Conservation (phyloP, 1,140 invertebrate genomes). For the Drosophila repletoides region DNA sequence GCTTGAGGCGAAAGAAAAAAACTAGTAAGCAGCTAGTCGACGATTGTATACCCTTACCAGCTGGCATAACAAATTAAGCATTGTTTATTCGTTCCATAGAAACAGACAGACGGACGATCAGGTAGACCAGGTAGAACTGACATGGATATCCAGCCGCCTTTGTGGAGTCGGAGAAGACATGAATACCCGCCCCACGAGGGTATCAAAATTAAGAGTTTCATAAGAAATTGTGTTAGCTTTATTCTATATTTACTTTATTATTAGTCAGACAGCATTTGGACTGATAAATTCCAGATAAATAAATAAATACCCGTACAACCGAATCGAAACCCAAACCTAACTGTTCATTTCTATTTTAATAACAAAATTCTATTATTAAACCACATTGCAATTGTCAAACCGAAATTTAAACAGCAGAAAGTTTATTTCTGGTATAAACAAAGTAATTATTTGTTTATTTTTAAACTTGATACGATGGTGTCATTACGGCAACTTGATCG, state of each 20-base stretch:
- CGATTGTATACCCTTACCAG: no score
- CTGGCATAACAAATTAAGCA: no score
- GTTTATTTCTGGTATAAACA: no score
- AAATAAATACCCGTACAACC: not conserved
- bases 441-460: not conserved
- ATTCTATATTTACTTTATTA: not conserved
- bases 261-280: constrained; percentile 22
- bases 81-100: no score
- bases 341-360: constrained; percentile 35
- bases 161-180: no score
- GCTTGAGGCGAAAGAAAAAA: not conserved
- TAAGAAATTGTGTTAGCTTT: constrained; percentile 1
- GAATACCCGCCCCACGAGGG: no score
- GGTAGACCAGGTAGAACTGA: no score
- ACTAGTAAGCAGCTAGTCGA: not conserved
- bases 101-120: no score
- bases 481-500: not conserved
- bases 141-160: no score
- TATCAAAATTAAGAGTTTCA: constrained; percentile 5
- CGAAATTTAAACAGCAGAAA: not conserved
- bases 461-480: not conserved
- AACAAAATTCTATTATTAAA: constrained; percentile 12
- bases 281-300: constrained; percentile 30
- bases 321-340: constrained; percentile 11
- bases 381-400: constrained; percentile 8